Percentiles rank a stretch among this genome's conserved stretches.
Evolutionary conservation across 2,888 invertebrate species (phyloP).

Genomic region (Drosophila yooni): DNA sequence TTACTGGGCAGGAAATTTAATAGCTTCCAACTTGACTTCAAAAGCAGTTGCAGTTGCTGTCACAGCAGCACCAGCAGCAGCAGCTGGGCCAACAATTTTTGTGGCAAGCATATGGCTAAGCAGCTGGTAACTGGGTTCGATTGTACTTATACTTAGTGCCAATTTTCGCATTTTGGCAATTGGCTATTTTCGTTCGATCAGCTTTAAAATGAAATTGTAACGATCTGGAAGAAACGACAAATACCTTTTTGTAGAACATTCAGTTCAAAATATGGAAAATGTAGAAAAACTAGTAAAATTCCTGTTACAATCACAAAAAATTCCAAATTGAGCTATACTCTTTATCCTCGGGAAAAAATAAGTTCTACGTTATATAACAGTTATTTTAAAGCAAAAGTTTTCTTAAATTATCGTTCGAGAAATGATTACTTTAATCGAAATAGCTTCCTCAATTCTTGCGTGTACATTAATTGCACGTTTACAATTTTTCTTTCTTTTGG

Average conservation of each 20-base stretch:
- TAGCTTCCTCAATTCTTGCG: not conserved
- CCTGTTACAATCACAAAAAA: not conserved
- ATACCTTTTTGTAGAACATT: not conserved
- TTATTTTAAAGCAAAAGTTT: not conserved
- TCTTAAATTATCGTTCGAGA: not conserved
- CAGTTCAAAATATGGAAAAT: not conserved
- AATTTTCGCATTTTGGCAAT: constrained; percentile 18
- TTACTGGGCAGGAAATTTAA: constrained; percentile 58
- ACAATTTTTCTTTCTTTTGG: not conserved
- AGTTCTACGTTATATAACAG: not conserved
- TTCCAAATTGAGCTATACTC: not conserved
- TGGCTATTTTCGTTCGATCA: constrained; percentile 17
- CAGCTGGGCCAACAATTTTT: constrained; percentile 55
- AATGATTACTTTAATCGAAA: not conserved
- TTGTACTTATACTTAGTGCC: constrained; percentile 42
- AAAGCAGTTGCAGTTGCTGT: constrained; percentile 11
- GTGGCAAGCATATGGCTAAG: constrained; percentile 52
- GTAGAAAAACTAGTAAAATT: not conserved
- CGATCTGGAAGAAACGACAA: constrained; percentile 3
- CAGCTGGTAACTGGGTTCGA: constrained; percentile 31
- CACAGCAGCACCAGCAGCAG: not conserved
- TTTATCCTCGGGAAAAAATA: fast-evolving
- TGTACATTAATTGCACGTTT: constrained; percentile 21
- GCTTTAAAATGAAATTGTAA: not conserved
- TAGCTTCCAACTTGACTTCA: constrained; percentile 67